Base-by-base conservation (phyloP, 2,113 vertebrate genomes). In the Syngnathus scovelli region DNA sequence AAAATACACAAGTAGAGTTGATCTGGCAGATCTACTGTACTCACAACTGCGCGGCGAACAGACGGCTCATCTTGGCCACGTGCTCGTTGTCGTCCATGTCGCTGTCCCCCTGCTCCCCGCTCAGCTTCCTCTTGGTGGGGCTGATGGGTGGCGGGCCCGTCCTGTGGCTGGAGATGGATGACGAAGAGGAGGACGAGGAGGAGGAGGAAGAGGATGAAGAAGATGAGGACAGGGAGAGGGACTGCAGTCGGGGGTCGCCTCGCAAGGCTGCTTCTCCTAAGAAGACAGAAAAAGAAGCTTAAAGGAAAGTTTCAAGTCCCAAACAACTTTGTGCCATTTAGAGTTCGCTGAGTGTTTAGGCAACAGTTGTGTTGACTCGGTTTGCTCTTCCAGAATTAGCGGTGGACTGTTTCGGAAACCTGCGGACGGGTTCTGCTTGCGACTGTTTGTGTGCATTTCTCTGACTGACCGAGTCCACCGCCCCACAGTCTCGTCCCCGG, bases 61-160 rank as follows among this genome's bases (percentile, higher is more conserved):
- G 91, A 19, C 97, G 93, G 87, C 94, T 96, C 92, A 98, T 95
- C 92, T 99, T 99, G 64, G 94, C 91, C 79, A 94, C 90, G 0
- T 95, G 97, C 76, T 98, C 95, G 0, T 88, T 94, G 83, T 95
- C 95, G 87, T 96, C 94, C 66, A 95, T 87, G 84, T 94, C 93
- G 4, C 94, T 93, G 3, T 95, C 95, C 19, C 87, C 92, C 43
- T 94, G 93, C 79, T 99, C 97, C 80, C 92, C 85, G 69, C 91
- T 93, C 89, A 94, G 91, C 87, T 94, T 98, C 86, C 97, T 93
- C 92, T 98, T 99, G 88, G 90, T 94, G 80, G 97, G 97, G 87
- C 97, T 98, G 90, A 98, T 96, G 60, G 96, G 97, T 52, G 96
- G 95, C 48, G 96, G 97, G 48, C 94, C 95, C 0, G 96, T 98